Percentiles rank a stretch among this genome's conserved stretches.
Evolutionary conservation across 2,113 vertebrate genomes (phyloP).

Genomic region (Antigone vipio): DNA sequence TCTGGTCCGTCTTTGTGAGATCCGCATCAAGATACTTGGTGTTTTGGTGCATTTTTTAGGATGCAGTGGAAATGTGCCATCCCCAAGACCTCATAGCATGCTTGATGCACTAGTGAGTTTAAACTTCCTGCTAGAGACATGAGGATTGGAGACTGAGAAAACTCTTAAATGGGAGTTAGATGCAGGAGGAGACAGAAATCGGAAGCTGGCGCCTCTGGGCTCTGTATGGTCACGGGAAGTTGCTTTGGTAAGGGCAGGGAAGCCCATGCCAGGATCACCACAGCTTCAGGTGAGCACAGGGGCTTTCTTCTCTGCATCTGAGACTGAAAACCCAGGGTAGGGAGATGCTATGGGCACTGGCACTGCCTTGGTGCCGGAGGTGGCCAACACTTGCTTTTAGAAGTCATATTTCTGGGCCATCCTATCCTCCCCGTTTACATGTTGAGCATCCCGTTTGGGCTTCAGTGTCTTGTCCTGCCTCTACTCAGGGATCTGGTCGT

Average conservation of each 20-base stretch:
- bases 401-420: accelerated
- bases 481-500: not conserved
- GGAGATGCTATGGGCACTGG: not conserved
- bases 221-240: not conserved
- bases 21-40: accelerated
- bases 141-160: not conserved
- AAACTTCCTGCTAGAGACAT: not conserved
- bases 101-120: not conserved
- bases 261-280: accelerated
- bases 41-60: not conserved
- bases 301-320: not conserved
- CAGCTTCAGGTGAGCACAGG: not conserved
- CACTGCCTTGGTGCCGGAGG: not conserved
- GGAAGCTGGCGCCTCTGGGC: not conserved
- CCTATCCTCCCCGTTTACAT: not conserved
- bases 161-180: not conserved
- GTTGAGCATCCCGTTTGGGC: not conserved
- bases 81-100: not conserved
- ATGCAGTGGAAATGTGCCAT: not conserved
- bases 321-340: not conserved
- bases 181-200: not conserved
- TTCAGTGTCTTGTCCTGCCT: not conserved
- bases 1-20: not conserved
- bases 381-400: not conserved
- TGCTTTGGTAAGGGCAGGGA: not conserved